phyloP scores from a whole-genome alignment of 2,113 vertebrate genomes.

The Oreochromis tanganicae region DNA sequence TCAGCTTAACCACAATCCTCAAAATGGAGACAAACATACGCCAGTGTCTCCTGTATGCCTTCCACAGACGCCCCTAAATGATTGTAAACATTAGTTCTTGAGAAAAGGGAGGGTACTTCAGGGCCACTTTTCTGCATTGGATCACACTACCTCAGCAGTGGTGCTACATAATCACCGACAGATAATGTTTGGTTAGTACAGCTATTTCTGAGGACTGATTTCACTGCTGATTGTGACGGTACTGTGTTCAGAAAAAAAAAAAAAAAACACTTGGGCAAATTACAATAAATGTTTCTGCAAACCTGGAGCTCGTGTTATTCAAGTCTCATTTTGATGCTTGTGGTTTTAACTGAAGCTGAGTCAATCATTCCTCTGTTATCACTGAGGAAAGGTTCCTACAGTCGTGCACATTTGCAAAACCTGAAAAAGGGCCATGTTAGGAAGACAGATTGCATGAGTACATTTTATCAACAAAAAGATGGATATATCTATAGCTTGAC shows the following conservation, averaged over 20 bases:
- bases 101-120: conserved; percentile 37
- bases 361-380: conserved; percentile 27
- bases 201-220: conserved; percentile 50
- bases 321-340: neutral
- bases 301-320: neutral
- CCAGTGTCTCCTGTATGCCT: conserved; percentile 65
- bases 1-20: conserved; percentile 67
- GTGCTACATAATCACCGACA: conserved; percentile 55
- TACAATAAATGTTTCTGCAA: neutral
- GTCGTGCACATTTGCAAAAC: neutral
- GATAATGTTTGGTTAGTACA: conserved; percentile 55
- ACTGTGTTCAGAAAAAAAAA: neutral
- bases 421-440: neutral
- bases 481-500: neutral
- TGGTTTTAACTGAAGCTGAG: conserved; percentile 2
- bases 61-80: conserved; percentile 61
- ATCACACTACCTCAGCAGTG: conserved; percentile 51
- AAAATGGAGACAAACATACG: conserved; percentile 66
- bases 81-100: conserved; percentile 73
- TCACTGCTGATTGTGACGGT: conserved; percentile 11
- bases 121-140: conserved; percentile 49
- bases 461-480: neutral
- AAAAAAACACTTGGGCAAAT: conserved; percentile 2
- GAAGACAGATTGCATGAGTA: neutral
- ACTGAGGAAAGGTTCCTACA: neutral